A percentile compares a stretch with the other conserved stretches of the same genome.
Evolutionary conservation across 1,140 invertebrate genomes (phyloP).

Genomic region (Magallana ariakensis): DNA sequence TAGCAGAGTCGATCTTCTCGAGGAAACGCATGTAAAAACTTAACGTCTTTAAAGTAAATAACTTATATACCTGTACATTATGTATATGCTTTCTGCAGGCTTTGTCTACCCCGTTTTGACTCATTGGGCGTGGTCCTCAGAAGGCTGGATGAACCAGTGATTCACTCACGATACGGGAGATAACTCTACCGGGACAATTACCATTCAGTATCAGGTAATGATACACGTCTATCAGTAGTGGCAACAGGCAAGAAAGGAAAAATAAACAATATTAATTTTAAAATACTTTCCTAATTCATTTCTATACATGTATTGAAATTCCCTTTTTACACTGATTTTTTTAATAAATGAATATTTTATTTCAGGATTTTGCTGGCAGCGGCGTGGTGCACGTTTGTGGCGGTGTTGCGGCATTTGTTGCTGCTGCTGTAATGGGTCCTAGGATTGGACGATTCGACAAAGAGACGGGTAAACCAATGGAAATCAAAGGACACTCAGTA

Average conservation of each 20-base stretch:
- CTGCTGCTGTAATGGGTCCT: conserved; percentile 72
- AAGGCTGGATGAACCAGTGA: conserved; percentile 79
- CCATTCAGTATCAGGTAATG: conserved; percentile 60
- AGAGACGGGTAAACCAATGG: conserved; percentile 52
- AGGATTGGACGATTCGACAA: conserved; percentile 74
- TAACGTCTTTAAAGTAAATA: too few relatives aligned
- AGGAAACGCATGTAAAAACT: too few relatives aligned
- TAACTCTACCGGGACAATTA: conserved; percentile 42
- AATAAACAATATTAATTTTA: too few relatives aligned
- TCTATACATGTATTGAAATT: not conserved
- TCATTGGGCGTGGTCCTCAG: conserved; percentile 82
- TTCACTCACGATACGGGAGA: conserved; percentile 8
- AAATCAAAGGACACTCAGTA: conserved; percentile 81
- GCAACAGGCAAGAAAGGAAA: too few relatives aligned
- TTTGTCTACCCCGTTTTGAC: conserved; percentile 82
- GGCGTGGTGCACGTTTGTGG: conserved; percentile 81
- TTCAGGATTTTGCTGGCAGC: conserved; percentile 76
- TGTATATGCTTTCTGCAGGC: conserved; percentile 71
- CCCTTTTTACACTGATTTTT: not conserved
- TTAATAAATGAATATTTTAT: not conserved
- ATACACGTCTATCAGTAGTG: not conserved
- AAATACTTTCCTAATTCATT: too few relatives aligned
- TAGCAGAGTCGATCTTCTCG: too few relatives aligned
- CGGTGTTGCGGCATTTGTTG: conserved; percentile 81
- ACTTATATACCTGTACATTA: too few relatives aligned